Evolutionary conservation across 2,888 invertebrate species (phyloP).

Genomic region (Lamellibrachia columna): DNA sequence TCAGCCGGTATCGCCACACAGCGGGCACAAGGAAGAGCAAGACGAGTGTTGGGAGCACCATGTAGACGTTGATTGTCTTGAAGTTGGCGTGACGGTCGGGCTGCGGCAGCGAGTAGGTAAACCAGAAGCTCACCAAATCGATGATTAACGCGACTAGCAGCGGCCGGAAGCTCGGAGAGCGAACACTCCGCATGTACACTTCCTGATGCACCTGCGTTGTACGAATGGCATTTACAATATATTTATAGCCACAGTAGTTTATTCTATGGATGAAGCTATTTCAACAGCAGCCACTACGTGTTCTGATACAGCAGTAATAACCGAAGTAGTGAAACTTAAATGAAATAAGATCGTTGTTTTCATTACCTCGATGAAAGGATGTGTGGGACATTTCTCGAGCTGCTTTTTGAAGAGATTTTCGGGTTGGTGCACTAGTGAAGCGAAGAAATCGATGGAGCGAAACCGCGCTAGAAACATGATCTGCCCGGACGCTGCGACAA

Average conservation of each 20-base stretch:
- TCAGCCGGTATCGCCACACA: conserved; percentile 20
- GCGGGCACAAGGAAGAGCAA: background rate
- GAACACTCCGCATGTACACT: background rate
- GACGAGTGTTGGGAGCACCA: background rate
- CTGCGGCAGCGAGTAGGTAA: background rate
- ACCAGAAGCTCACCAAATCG: background rate
- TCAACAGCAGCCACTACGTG: background rate
- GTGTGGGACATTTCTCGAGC: background rate
- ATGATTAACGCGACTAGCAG: background rate
- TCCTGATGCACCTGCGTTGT: background rate
- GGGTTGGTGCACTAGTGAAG: background rate
- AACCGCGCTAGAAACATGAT: conserved; percentile 16
- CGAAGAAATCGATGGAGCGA: background rate
- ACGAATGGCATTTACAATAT: no score
- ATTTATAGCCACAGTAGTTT: no score
- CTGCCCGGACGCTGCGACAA: background rate
- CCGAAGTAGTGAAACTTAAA: background rate
- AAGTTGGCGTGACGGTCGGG: background rate
- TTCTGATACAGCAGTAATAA: background rate
- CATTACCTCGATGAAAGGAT: background rate
- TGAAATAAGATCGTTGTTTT: background rate
- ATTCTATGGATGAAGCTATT: no score
- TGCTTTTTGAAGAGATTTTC: background rate
- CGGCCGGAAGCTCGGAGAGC: background rate
- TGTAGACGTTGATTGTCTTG: background rate